Evolutionary conservation across 2,888 invertebrate genomes (phyloP).

Genomic region (Thera obeliscata): DNA sequence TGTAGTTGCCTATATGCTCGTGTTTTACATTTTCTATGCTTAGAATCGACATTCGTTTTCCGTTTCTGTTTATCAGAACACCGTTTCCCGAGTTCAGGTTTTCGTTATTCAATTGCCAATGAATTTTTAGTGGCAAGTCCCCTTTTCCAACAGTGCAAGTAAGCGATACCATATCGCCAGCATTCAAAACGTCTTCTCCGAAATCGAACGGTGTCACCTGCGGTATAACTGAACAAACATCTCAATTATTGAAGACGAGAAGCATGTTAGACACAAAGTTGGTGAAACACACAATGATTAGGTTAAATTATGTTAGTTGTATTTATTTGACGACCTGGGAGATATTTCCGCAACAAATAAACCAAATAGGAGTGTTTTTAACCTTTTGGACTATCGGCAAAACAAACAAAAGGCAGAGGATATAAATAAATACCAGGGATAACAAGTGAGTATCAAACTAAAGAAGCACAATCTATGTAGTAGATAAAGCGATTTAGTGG

Average conservation of each 20-base stretch:
- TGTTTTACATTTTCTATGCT: constrained; percentile 86
- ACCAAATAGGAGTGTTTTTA: neutral
- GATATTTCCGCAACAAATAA: constrained; percentile 14
- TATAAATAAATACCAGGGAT: constrained; percentile 14
- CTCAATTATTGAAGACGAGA: constrained; percentile 19
- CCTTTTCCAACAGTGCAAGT: constrained; percentile 90
- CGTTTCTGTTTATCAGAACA: constrained; percentile 84
- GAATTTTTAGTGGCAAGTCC: constrained; percentile 88
- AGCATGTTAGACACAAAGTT: constrained; percentile 13
- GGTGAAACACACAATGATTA: constrained; percentile 12
- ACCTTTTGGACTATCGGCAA: constrained; percentile 12
- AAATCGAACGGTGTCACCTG: constrained; percentile 92
- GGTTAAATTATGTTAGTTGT: constrained; percentile 16
- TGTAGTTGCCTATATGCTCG: constrained; percentile 86
- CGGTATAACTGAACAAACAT: constrained; percentile 86
- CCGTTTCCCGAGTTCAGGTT: constrained; percentile 82
- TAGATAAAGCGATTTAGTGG: constrained; percentile 29
- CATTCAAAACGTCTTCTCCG: constrained; percentile 89
- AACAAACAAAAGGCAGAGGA: constrained; percentile 26
- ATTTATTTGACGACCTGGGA: constrained; percentile 7
- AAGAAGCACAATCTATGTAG: constrained; percentile 22
- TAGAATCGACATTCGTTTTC: constrained; percentile 87
- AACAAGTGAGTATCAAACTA: constrained; percentile 34
- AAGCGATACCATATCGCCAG: constrained; percentile 88
- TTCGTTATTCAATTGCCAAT: constrained; percentile 88